Base-by-base conservation (phyloP, 2,888 invertebrate species). In the Ametastegia equiseti region DNA sequence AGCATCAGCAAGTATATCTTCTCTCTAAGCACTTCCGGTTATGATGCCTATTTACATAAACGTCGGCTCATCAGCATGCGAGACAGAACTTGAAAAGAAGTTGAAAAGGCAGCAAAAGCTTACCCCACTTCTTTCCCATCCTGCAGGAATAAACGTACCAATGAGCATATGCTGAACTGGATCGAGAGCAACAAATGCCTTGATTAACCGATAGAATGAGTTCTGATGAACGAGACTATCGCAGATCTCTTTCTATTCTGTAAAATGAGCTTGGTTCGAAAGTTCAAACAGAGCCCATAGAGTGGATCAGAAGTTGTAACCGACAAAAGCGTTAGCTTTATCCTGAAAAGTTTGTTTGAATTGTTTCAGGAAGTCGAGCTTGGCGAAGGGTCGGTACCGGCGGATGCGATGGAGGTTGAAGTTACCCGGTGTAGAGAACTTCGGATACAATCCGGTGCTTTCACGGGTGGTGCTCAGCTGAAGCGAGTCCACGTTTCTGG, bases 361-460 rank as follows among this genome's bases (percentile, higher is more conserved):
- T 77, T 36, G 30, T 85, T 86, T 0, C 86, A 92, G 92, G 89
- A 89, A 69, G 89, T 92, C 81, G 91, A 91, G 78, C 83, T 92
- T 77, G 87, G 86, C 77, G 88, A 93, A 75, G 93, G 93, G 15
- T 93, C 93, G 81, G 92, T 95, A 81, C 95, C 95, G 19, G 91
- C 92, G 57, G 92, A 93, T n/a, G 93, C 94, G 27, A 92, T 93
- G 83, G 94, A 94, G 85, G 91, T 95, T 81, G 93, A 93, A 69
- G 92, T 95, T 23, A 92, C 91, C 30, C 94, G 94, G 27, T 94
- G 94, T 39, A 91, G 93, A 45, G 92, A 93, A 54, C 88, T 95
- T 69, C 91, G 92, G 86, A 93, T 95, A 83, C 92, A 93, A 23
- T 87, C 92, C 1, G 93, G 94, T 83, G 93, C 95, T 0, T 93